Evolutionary conservation across 2,113 vertebrate genomes (phyloP), one percentile per base, ranked within the genome.

Genomic region (Aegithalos caudatus): DNA sequence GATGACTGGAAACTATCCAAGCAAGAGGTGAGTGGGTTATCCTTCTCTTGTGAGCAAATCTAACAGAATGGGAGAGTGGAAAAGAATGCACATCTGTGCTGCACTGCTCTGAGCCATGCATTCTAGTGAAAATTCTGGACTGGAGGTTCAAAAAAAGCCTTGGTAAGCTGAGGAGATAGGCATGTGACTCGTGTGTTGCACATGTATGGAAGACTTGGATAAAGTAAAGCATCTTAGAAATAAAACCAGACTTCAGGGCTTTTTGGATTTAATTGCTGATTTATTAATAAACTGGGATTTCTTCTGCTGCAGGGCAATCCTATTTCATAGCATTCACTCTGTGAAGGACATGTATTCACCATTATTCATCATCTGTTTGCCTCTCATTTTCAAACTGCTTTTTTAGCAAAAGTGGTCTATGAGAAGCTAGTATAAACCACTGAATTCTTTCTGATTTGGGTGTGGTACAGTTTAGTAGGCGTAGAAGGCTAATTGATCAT

Each of bases 1-100:
- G 99, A 99, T 94, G 99, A 99, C 96, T 99, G 99, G 99, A 99
- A 97, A 66, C 98, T 99, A 29, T 99, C 99, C 70, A 99, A 97
- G 94, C 87, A 98, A 6, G 99, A 99, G 98, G 99, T 99, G 92
- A 97, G 92, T 47, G 25, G 51, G 33, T 85, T 80, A 58, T 37
- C 33, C 6, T 79, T 80, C 35, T 51, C 62, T 62, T 31, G 40
- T 54, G 51, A 86, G 61, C 58, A 77, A 56, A 62, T 23, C 14
- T 44, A 65, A 35, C 14, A 37, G 40, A 28, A 35, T 79, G 17
- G 37, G n/a, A 23, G 45, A 81, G 33, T 31, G 33, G 31, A 40
- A 88, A 35, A 24, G 37, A 23, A 22, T 61, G 18, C 27, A 33
- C 3, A 37, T 44, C 21, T 72, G 0, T 76, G 35, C 45, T 87